A percentile compares a stretch with the other conserved stretches of the same genome.
Evolutionary conservation across 2,113 vertebrate species (phyloP).

Genomic region (Percopsis transmontana): DNA sequence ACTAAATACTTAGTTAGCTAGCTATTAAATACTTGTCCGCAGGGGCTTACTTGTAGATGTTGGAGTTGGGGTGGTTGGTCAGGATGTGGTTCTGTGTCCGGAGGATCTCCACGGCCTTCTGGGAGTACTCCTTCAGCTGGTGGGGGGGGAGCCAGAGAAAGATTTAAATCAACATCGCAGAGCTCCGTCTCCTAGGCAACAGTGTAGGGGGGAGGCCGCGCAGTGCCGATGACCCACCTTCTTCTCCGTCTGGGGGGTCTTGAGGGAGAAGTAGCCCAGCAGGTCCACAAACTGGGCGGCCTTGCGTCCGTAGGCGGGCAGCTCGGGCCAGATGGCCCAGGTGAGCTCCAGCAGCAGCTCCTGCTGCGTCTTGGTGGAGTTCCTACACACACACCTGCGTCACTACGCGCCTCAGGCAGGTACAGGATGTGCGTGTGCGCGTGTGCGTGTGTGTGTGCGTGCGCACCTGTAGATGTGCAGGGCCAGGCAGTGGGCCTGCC

Average conservation of each 20-base stretch:
- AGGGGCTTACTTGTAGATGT: constrained; percentile 95
- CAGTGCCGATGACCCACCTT: no score
- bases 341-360: constrained; percentile 94
- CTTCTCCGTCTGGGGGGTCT: constrained; percentile 98
- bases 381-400: constrained; percentile 72
- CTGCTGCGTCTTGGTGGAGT: constrained; percentile 95
- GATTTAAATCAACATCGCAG: background rate
- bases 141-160: constrained; percentile 28
- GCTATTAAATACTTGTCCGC: no score
- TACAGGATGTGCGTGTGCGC: background rate
- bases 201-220: no score
- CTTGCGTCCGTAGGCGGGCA: constrained; percentile 96
- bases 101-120: constrained; percentile 96
- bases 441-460: background rate
- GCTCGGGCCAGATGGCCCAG: constrained; percentile 98
- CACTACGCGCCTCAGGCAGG: background rate
- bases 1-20: no score
- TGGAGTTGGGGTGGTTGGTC: constrained; percentile 98
- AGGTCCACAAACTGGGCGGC: constrained; percentile 98
- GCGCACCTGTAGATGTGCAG: constrained; percentile 96
- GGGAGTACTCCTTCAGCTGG: constrained; percentile 96
- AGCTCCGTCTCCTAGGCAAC: no score
- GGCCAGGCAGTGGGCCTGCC: constrained; percentile 96
- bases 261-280: constrained; percentile 96
- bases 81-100: constrained; percentile 96